Evolutionary conservation across 53 echinoderm and acorn worm species (phyloP).

Genomic region (Holothuria leucospilota): DNA sequence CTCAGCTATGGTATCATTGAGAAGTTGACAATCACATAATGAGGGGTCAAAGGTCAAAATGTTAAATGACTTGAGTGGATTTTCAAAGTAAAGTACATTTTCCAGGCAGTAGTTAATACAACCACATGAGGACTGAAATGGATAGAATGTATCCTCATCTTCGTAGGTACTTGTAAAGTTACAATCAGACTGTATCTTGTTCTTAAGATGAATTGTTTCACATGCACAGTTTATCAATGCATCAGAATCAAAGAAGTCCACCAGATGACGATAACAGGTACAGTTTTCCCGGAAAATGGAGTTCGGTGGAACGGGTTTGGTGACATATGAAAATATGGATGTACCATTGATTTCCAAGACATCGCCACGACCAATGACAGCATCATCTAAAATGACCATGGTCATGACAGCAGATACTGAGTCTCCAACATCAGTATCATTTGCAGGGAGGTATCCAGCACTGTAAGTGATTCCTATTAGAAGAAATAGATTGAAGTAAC

Average conservation of each 20-base stretch:
- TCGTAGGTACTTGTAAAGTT: constrained; percentile 67
- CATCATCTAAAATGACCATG: constrained; percentile 73
- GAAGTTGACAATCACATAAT: constrained; percentile 59
- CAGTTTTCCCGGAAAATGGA: constrained; percentile 73
- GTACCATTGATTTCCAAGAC: constrained; percentile 62
- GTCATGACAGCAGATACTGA: constrained; percentile 61
- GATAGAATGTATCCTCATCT: constrained; percentile 46
- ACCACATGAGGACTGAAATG: constrained; percentile 45
- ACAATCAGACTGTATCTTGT: constrained; percentile 53
- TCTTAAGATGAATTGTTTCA: constrained; percentile 47
- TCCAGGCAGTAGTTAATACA: constrained; percentile 76
- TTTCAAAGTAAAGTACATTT: constrained; percentile 62
- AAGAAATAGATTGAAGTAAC: too few species aligned
- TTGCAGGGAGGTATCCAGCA: constrained; percentile 67
- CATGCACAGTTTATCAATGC: constrained; percentile 59
- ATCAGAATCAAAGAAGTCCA: constrained; percentile 38
- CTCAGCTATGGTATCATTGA: constrained; percentile 36
- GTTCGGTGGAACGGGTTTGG: constrained; percentile 62
- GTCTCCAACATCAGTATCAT: constrained; percentile 60
- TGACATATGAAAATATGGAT: constrained; percentile 73
- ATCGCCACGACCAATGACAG: constrained; percentile 56
- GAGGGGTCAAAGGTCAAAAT: constrained; percentile 46
- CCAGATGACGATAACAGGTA: constrained; percentile 62
- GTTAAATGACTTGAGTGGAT: constrained; percentile 49
- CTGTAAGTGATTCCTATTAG: constrained; percentile 66